Evolutionary conservation across 2,888 invertebrate species (phyloP), one percentile per base, ranked within the genome.

Genomic region (Carcina quercana): DNA sequence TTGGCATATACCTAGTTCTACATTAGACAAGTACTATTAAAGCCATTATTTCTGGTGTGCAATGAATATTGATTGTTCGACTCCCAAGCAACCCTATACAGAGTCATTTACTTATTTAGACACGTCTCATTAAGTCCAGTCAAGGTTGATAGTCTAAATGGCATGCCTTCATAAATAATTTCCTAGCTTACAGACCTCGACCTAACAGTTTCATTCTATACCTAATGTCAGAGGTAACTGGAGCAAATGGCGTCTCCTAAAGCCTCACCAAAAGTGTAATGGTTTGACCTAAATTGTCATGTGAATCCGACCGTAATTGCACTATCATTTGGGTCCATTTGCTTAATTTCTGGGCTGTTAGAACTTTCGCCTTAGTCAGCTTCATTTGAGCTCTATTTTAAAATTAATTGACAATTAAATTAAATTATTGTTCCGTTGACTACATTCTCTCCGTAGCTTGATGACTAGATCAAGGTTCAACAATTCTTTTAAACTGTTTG

Each of bases 71-170:
- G n/a, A n/a, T n/a, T n/a, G n/a, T n/a, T n/a, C n/a, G n/a, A n/a
- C n/a, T n/a, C n/a, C n/a, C n/a, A n/a, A n/a, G n/a, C n/a, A n/a
- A n/a, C n/a, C n/a, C n/a, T n/a, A n/a, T n/a, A n/a, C n/a, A n/a
- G n/a, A n/a, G n/a, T n/a, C n/a, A n/a, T n/a, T n/a, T n/a, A n/a
- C n/a, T n/a, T n/a, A n/a, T n/a, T n/a, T n/a, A n/a, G n/a, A n/a
- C 20, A 29, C 21, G 25, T 15, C 15, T 21, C 29, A 26, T 30
- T 22, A 21, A n/a, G 5, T 15, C 56, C 50, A 53, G n/a, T 48
- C 64, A 70, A 69, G 64, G 60, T 43, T 47, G 42, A 59, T 66
- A 63, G 62, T 66, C 58, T 51, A 49, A 50, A 54, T 47, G 47
- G 47, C 43, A 44, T 33, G 33, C 48, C 50, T 53, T 58, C 54